A percentile compares a stretch with the other conserved stretches of the same genome.
Evolutionary conservation across 2,797 vertebrate species (phyloP).

Genomic region (Psittacula derbiana): DNA sequence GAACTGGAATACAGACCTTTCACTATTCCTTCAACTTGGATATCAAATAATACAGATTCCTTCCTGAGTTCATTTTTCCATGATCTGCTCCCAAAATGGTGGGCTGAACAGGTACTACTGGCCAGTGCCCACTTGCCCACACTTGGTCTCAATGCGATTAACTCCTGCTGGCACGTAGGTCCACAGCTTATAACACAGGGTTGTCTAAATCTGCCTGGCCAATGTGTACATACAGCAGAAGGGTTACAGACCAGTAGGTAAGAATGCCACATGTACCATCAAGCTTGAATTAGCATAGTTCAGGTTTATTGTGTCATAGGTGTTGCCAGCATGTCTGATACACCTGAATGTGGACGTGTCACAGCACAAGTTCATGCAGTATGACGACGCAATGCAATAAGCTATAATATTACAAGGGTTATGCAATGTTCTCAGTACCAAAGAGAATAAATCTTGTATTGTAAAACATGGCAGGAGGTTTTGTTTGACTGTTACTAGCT

Average conservation of each 20-base stretch:
- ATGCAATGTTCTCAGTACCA: constrained; percentile 20
- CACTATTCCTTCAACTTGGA: background rate
- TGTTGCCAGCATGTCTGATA: constrained; percentile 57
- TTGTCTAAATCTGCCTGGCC: background rate
- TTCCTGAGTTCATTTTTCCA: background rate
- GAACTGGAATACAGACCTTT: background rate
- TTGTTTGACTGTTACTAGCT: background rate
- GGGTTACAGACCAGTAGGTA: background rate
- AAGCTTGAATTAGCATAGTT: constrained; percentile 36
- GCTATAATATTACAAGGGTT: constrained; percentile 20
- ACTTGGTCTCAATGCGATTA: background rate
- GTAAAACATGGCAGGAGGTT: background rate
- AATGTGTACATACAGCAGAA: accelerated
- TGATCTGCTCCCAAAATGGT: background rate
- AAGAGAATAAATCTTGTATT: background rate
- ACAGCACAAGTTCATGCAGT: constrained; percentile 34
- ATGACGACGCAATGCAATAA: constrained; percentile 15
- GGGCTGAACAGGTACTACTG: background rate
- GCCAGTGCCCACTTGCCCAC: background rate
- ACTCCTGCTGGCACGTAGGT: background rate
- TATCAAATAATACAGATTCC: background rate
- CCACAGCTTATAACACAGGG: accelerated
- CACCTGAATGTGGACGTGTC: constrained; percentile 51
- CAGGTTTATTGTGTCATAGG: constrained; percentile 43
- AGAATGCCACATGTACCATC: constrained; percentile 9